Conservation (phyloP, 2,888 invertebrate species). For the Clanis bilineata region DNA sequence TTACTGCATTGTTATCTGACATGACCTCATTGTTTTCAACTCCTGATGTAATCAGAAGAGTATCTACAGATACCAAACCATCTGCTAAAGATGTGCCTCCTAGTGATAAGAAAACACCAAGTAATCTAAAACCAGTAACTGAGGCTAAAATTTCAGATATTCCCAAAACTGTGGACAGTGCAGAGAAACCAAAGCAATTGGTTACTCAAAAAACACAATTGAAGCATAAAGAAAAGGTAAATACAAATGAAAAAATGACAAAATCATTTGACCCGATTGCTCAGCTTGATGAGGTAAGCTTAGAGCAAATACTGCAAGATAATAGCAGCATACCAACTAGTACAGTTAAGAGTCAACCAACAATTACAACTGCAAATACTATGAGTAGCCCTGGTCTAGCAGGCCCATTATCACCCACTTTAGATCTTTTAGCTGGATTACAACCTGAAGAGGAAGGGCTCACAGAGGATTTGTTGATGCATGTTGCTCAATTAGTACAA, state of each 20-base stretch:
- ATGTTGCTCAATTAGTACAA: constrained; percentile 88
- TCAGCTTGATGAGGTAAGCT: constrained; percentile 74
- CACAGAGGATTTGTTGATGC: constrained; percentile 87
- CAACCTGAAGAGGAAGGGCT: constrained; percentile 85
- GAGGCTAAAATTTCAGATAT: constrained; percentile 35
- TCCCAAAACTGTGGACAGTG: constrained; percentile 33
- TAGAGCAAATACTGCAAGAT: constrained; percentile 77
- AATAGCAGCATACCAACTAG: constrained; percentile 50
- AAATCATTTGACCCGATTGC: constrained; percentile 71
- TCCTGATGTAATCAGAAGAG: constrained; percentile 89
- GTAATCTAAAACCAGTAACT: constrained; percentile 32
- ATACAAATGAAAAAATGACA: constrained; percentile 47
- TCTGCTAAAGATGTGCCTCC: constrained; percentile 66
- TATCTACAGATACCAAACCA: constrained; percentile 77
- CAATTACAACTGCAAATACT: constrained; percentile 52
- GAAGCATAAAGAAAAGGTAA: constrained; percentile 50
- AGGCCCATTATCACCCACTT: constrained; percentile 82
- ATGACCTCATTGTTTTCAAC: constrained; percentile 89
- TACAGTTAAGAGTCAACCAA: constrained; percentile 55
- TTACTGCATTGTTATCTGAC: constrained; percentile 78
- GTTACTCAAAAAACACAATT: constrained; percentile 46
- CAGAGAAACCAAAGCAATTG: constrained; percentile 43
- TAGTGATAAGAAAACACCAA: constrained; percentile 41
- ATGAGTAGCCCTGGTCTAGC: constrained; percentile 77
- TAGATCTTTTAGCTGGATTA: constrained; percentile 81